phyloP scores from a whole-genome alignment of 2,888 invertebrate genomes.

The Eupithecia dodoneata region DNA sequence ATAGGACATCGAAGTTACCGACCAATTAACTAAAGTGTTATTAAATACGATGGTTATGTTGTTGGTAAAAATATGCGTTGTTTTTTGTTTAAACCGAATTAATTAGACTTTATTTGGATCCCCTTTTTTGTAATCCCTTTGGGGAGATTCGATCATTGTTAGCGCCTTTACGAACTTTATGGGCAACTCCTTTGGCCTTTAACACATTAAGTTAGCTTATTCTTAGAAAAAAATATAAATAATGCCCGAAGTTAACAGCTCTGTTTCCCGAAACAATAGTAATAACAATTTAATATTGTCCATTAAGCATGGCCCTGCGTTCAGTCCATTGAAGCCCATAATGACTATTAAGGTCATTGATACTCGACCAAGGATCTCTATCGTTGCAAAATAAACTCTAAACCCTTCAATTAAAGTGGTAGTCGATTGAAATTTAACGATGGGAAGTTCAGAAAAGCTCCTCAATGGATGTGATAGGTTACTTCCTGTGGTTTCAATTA shows the following conservation, averaged over 20 bases:
- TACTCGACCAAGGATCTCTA: constrained; percentile 48
- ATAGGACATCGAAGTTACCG: neutral
- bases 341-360: constrained; percentile 64
- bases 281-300: constrained; percentile 37
- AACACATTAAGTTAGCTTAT: neutral
- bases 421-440: constrained; percentile 38
- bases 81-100: neutral
- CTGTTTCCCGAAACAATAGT: constrained; percentile 24
- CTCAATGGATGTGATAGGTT: constrained; percentile 74
- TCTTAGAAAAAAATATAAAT: neutral
- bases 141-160: neutral
- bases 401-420: constrained; percentile 42
- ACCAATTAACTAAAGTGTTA: neutral
- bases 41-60: neutral
- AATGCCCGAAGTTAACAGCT: neutral
- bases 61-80: neutral
- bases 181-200: neutral
- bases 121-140: too few relatives aligned
- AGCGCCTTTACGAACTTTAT: neutral
- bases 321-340: constrained; percentile 58
- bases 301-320: constrained; percentile 48
- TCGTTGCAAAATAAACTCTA: constrained; percentile 49
- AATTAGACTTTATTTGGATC: neutral
- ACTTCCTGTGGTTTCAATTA: constrained; percentile 81
- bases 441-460: constrained; percentile 66